A percentile compares a stretch with the other conserved stretches of the same genome.
phyloP scores from a whole-genome alignment of 2,888 invertebrate species.

The Platycheirus rosarum region DNA sequence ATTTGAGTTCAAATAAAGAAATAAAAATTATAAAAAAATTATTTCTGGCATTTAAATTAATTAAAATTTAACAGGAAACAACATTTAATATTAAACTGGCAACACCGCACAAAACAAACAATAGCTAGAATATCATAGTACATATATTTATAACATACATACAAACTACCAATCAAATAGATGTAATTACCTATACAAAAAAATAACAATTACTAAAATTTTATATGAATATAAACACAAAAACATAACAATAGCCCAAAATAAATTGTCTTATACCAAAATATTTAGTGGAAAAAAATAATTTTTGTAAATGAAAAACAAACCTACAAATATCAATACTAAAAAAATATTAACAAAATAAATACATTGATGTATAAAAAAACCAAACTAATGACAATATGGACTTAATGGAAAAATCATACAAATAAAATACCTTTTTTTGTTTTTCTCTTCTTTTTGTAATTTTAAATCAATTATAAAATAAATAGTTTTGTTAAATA shows the following conservation, averaged over 20 bases:
- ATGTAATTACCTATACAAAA: conserved; percentile 35
- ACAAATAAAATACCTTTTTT: conserved; percentile 19
- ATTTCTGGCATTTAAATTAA: not conserved
- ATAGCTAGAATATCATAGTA: conserved; percentile 48
- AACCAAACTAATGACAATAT: conserved; percentile 71
- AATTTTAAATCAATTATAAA: conserved; percentile 21
- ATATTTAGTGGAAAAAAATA: conserved; percentile 11
- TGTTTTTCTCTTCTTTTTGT: conserved; percentile 33
- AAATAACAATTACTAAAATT: conserved; percentile 53
- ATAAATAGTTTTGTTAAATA: conserved; percentile 6
- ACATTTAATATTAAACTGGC: conserved; percentile 42
- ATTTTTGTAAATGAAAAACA: conserved; percentile 42
- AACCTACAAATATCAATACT: not conserved
- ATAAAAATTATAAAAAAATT: too few relatives aligned
- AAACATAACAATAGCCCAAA: conserved; percentile 56
- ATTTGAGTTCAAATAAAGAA: too few relatives aligned
- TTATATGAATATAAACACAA: conserved; percentile 56
- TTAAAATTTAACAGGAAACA: not conserved
- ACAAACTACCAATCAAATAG: conserved; percentile 44
- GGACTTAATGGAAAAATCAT: conserved; percentile 45
- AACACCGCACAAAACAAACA: conserved; percentile 62
- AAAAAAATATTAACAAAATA: conserved; percentile 24
- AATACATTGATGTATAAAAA: conserved; percentile 35
- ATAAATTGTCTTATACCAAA: conserved; percentile 36
- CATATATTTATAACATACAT: conserved; percentile 14